A percentile compares a stretch with the other conserved stretches of the same genome.
Evolutionary conservation across 2,113 vertebrate genomes (phyloP).

Genomic region (Camelus dromedarius): DNA sequence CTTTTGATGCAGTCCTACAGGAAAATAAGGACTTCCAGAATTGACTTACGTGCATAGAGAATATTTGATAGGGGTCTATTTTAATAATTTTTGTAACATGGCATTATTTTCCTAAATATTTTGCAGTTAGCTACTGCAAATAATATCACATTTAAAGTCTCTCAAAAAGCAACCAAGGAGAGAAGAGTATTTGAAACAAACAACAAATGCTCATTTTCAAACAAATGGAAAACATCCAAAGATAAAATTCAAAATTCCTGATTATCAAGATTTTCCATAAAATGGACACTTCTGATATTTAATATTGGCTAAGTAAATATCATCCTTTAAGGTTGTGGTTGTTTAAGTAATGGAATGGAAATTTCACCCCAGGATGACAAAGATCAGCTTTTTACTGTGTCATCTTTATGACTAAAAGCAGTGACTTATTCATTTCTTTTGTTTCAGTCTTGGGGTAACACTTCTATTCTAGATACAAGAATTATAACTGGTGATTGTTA

Average conservation of each 20-base stretch:
- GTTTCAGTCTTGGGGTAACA: neutral
- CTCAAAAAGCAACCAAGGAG: neutral
- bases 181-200: neutral
- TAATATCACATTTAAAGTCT: neutral
- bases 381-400: neutral
- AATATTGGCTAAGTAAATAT: neutral
- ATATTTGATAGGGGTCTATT: neutral
- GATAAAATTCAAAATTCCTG: neutral
- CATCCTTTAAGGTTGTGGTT: neutral
- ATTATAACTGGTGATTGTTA: neutral
- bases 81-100: neutral
- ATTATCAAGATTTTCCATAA: conserved; percentile 54
- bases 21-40: conserved; percentile 34
- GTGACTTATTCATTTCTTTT: conserved; percentile 26
- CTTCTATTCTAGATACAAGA: neutral
- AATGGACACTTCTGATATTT: neutral
- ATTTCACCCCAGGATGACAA: conserved; percentile 30
- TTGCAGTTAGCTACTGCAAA: neutral
- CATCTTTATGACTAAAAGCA: neutral
- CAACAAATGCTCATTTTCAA: neutral
- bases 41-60: neutral
- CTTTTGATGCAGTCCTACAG: neutral
- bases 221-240: neutral
- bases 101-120: conserved; percentile 21
- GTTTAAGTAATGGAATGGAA: neutral